Evolutionary conservation across 2,113 vertebrate species (phyloP).

Genomic region (Archocentrus centrarchus): DNA sequence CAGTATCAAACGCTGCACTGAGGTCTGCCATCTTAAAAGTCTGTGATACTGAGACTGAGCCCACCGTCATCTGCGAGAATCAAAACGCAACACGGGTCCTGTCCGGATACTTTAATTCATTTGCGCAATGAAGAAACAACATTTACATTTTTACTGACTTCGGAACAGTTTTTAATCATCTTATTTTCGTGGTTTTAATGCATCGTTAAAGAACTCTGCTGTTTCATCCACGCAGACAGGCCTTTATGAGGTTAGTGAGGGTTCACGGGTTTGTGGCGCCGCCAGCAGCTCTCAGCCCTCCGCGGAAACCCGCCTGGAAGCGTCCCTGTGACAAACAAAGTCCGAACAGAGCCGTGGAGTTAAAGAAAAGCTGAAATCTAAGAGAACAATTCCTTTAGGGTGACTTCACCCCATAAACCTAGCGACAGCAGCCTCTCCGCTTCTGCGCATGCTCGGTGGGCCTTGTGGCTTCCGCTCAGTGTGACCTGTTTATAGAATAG

Average conservation of each 20-base stretch:
- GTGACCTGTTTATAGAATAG: background rate
- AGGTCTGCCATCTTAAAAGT: too few species aligned
- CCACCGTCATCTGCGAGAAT: background rate
- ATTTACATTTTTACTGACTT: background rate
- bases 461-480: background rate
- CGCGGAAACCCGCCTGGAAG: background rate
- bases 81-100: background rate
- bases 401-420: background rate
- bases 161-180: background rate
- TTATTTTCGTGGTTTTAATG: background rate
- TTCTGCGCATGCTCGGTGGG: conserved; percentile 43
- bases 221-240: background rate
- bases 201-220: background rate
- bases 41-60: background rate
- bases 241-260: background rate
- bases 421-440: background rate
- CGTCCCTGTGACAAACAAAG: background rate
- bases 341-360: background rate
- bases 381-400: background rate
- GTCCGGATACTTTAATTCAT: background rate
- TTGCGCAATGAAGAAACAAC: background rate
- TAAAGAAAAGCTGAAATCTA: background rate
- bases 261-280: background rate
- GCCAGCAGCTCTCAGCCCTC: background rate
- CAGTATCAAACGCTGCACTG: too few species aligned